These are phyloP conservation scores for Chironomus riparius DNA, from an alignment of 2,888 invertebrate genomes.

Conservation along the genomic window DNA sequence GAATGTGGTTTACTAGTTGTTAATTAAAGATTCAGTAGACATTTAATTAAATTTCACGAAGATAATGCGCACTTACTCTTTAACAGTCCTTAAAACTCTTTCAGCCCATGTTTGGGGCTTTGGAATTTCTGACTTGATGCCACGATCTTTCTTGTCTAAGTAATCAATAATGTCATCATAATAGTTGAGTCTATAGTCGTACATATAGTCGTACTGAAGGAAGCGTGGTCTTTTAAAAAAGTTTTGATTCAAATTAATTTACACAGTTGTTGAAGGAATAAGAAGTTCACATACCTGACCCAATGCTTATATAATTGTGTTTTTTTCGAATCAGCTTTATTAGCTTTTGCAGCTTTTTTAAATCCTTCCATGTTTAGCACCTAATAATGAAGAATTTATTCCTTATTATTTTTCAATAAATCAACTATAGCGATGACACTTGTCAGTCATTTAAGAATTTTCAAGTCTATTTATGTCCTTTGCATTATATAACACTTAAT, in stretches of 20 bases:
- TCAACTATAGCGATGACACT: too few species aligned
- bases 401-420: too few species aligned
- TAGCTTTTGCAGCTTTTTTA: slow-evolving; percentile 8
- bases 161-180: slow-evolving; percentile 79
- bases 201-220: slow-evolving; percentile 72
- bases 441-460: too few species aligned
- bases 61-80: slow-evolving; percentile 33
- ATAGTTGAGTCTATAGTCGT: slow-evolving; percentile 77
- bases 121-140: slow-evolving; percentile 59
- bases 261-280: neutral
- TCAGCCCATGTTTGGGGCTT: slow-evolving; percentile 80
- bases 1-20: slow-evolving; percentile 24
- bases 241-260: neutral
- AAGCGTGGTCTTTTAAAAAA: slow-evolving; percentile 56
- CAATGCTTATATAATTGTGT: slow-evolving; percentile 67
- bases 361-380: slow-evolving; percentile 12
- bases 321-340: slow-evolving; percentile 18
- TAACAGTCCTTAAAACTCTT: slow-evolving; percentile 63
- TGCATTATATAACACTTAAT: too few species aligned
- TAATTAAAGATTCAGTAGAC: neutral
- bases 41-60: neutral
- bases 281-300: slow-evolving; percentile 52
- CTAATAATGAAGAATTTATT: too few species aligned
- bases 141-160: slow-evolving; percentile 65
- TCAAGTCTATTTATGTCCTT: too few species aligned